Base-by-base conservation (phyloP, 1,140 invertebrate genomes). In the Mamestra configurata region DNA sequence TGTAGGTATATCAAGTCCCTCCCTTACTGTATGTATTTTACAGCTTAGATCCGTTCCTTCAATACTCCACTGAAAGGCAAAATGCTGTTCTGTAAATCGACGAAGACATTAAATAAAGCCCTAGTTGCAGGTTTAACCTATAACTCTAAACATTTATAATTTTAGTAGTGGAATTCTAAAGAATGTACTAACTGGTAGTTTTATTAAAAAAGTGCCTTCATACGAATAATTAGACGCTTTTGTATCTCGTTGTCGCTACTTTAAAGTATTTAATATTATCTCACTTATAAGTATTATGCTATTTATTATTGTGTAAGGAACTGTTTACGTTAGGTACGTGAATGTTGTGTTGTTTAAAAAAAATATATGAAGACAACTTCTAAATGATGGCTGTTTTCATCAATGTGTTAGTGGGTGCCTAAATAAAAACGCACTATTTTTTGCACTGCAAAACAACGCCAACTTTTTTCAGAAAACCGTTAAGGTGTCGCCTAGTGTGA, bases 131-230 rank as follows among this genome's bases (percentile, higher is more conserved):
- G 61, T 66, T 20, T 20, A 66, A 66, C 61, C 61, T 66, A 40
- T 66, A 40, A 66, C 61, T 66, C 5, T 27, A n/a, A n/a, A n/a
- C n/a, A n/a, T n/a, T n/a, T n/a, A n/a, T 27, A 31, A 59, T 49
- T 5, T 53, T 57, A 57, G 53, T 57, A 57, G 53, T 13, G 15
- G n/a, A 20, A 20, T 43, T 66, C 35, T 66, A 66, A 66, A 66
- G 35, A 66, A 43, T 66, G 4, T 66, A 40, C 18, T 72, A 53
- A 68, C 18, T 49, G 22, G 8, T 79, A 57, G 20, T 64, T 40
- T 78, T 57, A 73, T 57, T 72, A 35, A 78, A 20, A 72, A 68
- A 78, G 76, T 82, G 71, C 70, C 59, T 82, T 78, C 73, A 37
- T 72, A 53, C 49, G 31, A 22, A 72, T 57, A 79, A 73, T 73